Evolutionary conservation across 2,888 invertebrate genomes (phyloP), one percentile per base, ranked within the genome.

Genomic region (Nycteola revayana): DNA sequence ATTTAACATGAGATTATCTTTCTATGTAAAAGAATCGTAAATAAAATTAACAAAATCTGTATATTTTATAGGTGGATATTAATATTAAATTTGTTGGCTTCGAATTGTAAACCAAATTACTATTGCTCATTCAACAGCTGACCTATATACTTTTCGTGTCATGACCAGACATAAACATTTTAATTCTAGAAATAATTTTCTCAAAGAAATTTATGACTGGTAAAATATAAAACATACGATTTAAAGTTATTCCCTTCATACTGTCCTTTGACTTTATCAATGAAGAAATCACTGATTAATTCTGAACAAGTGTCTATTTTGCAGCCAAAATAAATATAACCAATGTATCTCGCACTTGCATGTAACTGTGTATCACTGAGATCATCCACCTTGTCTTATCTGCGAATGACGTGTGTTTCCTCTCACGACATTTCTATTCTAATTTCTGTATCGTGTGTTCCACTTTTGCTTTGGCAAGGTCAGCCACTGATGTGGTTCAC

Each of bases 361-460:
- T 66, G 75, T 71, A 69, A 66, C 14, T 3, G 47, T 66, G 71
- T 65, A 65, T 60, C 50, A 58, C 49, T 79, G 78, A 82, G 74
- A 78, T 81, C 76, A 79, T 60, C 66, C 73, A 74, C 74, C 78
- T 77, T 77, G 62, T 65, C 58, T 60, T 62, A 67, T 70, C 52
- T 42, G 44, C 36, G 36, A 52, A 52, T 60, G 62, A 61, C 54
- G 48, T 48, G 43, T 41, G 58, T 52, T 69, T 78, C 74, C 74
- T 49, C 43, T 56, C 63, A 59, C 55, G 42, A 43, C 53, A 66
- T 55, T 47, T 54, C 51, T 58, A 52, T 64, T 61, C 39, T 56
- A 34, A 56, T 40, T 42, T 29, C 34, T 48, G 10, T 55, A 41
- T 37, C 38, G 43, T 39, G 41, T 51, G 48, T 28, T 33, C 43